phyloP scores from a whole-genome alignment of 1,140 invertebrate species.

The Eufriesea mexicana region DNA sequence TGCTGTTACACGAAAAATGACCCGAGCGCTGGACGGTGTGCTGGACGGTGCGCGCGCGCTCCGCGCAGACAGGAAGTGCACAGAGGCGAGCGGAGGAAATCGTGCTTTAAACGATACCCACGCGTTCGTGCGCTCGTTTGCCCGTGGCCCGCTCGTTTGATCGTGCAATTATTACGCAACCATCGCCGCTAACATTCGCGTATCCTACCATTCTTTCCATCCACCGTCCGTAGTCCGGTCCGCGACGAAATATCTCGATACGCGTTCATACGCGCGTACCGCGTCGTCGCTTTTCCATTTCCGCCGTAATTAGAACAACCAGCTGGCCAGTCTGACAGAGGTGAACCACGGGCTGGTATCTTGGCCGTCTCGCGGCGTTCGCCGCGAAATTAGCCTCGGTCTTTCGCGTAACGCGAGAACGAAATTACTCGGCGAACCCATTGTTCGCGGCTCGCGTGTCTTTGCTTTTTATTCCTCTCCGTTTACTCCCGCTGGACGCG shows the following conservation, averaged over 20 bases:
- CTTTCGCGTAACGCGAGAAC: slow-evolving; percentile 51
- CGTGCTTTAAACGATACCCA: slow-evolving; percentile 48
- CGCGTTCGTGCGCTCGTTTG: slow-evolving; percentile 1
- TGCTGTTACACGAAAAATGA: slow-evolving; percentile 48
- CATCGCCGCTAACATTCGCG: not conserved
- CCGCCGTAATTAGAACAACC: slow-evolving; percentile 60
- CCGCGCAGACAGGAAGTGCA: slow-evolving; percentile 22
- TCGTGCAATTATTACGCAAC: slow-evolving; percentile 24
- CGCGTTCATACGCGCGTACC: not conserved
- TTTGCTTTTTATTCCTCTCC: not conserved
- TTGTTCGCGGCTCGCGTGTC: slow-evolving; percentile 17
- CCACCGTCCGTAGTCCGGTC: too few relatives aligned
- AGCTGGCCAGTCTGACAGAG: not conserved
- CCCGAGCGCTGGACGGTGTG: not conserved
- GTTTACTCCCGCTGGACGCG: not conserved
- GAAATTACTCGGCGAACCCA: slow-evolving; percentile 33
- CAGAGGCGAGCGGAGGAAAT: slow-evolving; percentile 32
- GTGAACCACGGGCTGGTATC: not conserved
- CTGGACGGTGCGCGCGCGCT: not conserved
- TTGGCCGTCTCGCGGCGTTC: not conserved
- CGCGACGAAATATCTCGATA: not conserved
- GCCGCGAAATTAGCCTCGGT: slow-evolving; percentile 7
- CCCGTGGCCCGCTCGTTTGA: not conserved
- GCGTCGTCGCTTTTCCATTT: slow-evolving; percentile 61
- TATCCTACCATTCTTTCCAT: not conserved